Evolutionary conservation across 2,888 invertebrate species (phyloP), one percentile per base, ranked within the genome.

Genomic region (Ochropleura plecta): DNA sequence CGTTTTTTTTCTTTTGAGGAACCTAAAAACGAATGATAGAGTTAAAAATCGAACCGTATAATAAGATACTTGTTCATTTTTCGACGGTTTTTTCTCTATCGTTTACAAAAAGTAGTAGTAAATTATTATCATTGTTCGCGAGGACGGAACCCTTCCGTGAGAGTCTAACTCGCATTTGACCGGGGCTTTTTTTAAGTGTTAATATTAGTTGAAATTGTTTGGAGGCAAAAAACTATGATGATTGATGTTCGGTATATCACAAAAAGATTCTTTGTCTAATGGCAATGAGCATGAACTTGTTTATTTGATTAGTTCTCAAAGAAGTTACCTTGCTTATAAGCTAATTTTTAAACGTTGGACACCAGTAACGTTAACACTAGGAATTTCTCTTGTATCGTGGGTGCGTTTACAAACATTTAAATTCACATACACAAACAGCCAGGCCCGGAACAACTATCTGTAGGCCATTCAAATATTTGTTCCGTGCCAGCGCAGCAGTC

Each of bases 131-230:
- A 44, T 62, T 62, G 42, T 62, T 12, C 12, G n/a, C 12, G n/a
- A 44, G n/a, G 5, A 14, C 62, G 44, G 46, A 62, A 44, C 62
- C n/a, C n/a, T n/a, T n/a, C 3, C n/a, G 3, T 44, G n/a, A 12
- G 14, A 44, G 18, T n/a, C n/a, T n/a, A 8, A 20, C n/a, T 62
- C 44, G 44, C 4, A n/a, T 12, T 44, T 62, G 12, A 4, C n/a
- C 14, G n/a, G 18, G 20, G 10, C 18, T 60, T 60, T 62, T 76
- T 83, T 75, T 73, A 44, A 42, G 51, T 48, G 74, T 79, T 70
- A 79, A 64, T n/a, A 30, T 73, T 64, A 55, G 46, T 44, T 7
- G 40, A 67, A 63, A 59, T 77, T 55, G 42, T 16, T 9, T 20
- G 12, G 40, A 7, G 18, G 20, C 5, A 60, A 78, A 83, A 73